phyloP scores from a whole-genome alignment of 1,140 invertebrate genomes.

The Trichonephila inaurata region DNA sequence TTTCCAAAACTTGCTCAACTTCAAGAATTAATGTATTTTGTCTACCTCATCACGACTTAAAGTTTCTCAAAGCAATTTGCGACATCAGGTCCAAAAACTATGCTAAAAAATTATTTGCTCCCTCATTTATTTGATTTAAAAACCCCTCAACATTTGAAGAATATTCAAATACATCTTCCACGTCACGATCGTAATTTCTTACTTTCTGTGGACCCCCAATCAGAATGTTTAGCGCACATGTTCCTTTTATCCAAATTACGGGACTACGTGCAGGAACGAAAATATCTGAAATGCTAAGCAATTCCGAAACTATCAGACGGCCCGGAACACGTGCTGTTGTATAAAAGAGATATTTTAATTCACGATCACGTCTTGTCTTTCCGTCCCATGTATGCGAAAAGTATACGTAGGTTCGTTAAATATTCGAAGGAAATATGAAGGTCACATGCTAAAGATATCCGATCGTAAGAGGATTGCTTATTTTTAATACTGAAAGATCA shows the following conservation, averaged over 20 bases:
- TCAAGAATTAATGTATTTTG: no score
- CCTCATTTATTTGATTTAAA: background rate
- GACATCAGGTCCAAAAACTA: no score
- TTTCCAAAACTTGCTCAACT: no score
- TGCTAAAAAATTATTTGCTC: no score
- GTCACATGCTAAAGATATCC: background rate
- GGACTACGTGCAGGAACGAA: background rate
- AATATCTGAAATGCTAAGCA: constrained; percentile 9
- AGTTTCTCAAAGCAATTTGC: no score
- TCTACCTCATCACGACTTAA: no score
- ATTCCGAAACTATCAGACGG: background rate
- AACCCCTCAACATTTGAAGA: background rate
- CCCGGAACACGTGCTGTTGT: background rate
- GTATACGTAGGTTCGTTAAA: no score
- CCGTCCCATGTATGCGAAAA: background rate
- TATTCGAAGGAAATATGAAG: background rate
- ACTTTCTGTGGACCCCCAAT: background rate
- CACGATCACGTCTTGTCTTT: background rate
- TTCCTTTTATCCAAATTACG: constrained; percentile 10
- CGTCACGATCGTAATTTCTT: background rate
- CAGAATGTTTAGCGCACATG: background rate
- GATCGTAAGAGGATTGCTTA: background rate
- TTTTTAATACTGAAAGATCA: background rate
- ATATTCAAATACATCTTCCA: background rate
- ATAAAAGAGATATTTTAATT: background rate